These are phyloP conservation scores for Chelonia mydas DNA, from an alignment of 2,797 vertebrate species.

Conservation along the genomic window DNA sequence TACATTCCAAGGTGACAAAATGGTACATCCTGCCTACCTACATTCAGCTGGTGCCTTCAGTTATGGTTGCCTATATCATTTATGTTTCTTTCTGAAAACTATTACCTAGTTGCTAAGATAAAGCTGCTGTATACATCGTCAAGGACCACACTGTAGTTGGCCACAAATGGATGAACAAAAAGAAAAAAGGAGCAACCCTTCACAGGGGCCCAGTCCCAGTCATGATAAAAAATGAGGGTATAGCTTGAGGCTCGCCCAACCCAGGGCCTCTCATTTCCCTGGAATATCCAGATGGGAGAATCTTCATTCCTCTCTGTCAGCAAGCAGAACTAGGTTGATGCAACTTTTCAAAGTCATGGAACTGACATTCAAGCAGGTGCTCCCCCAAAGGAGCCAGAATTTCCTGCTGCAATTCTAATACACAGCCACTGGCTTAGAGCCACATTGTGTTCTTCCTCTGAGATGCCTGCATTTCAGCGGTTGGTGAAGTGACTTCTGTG, in stretches of 20 bases:
- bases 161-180: not conserved
- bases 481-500: not conserved
- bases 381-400: not conserved
- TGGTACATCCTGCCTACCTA: not conserved
- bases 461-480: not conserved
- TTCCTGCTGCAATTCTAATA: not conserved
- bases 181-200: not conserved
- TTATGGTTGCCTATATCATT: not conserved
- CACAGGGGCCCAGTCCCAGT: not conserved
- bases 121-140: not conserved
- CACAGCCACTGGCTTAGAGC: not conserved
- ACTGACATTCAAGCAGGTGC: not conserved
- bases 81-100: not conserved
- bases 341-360: not conserved
- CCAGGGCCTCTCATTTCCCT: not conserved
- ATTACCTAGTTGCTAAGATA: not conserved
- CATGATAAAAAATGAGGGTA: not conserved
- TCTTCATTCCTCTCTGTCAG: accelerated
- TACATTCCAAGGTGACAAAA: not conserved
- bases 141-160: not conserved
- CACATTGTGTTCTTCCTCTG: not conserved
- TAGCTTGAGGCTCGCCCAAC: not conserved
- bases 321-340: not conserved
- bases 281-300: not conserved
- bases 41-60: not conserved